Base-by-base conservation (phyloP, 2,797 vertebrate genomes). In the Sciurus carolinensis region DNA sequence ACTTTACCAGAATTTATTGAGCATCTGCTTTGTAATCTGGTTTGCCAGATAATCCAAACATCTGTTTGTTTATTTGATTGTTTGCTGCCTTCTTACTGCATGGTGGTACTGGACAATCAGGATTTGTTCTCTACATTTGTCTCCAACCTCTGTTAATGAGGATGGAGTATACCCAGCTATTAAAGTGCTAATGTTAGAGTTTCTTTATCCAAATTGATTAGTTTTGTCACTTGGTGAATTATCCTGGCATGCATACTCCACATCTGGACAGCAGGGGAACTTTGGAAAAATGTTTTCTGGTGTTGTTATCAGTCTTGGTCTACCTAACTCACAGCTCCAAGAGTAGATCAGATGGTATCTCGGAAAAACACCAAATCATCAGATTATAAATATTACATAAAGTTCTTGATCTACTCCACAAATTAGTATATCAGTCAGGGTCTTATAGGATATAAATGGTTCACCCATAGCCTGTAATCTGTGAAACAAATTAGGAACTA, bases 1-100 rank as follows among this genome's bases (percentile, higher is more conserved):
- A 64, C 83, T 88, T 94, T 93, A 69, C 12, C 83, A 88, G 36
- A 42, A 80, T 77, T 92, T 91, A 77, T 13, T 92, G 88, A 94
- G 76, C 69, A 79, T 82, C 72, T 90, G 71, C 72, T 96, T 95
- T 76, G 57, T 94, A 26, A 95, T 87, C 89, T 95, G 54, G 14
- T 26, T 79, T 87, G 59, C 66, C 33, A 75, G 47, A 54, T 69
- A 86, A 94, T 83, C 83, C 50, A 87, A 95, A 84, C 22, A 87
- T 20, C 42, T 71, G 5, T 64, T 57, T 71, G 5, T 64, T 57
- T 73, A 47, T 83, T 93, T 80, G 10, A 75, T 42, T 80, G 80
- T 88, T 77, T 59, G 42, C 59, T 84, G 62, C 24, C 44, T 80
- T 42, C 8, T 50, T 85, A 20, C 22, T 12, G 28, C 71, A 7